Evolutionary conservation across 2,797 vertebrate species (phyloP), one percentile per base, ranked within the genome.

Genomic region (Bovichtus variegatus): DNA sequence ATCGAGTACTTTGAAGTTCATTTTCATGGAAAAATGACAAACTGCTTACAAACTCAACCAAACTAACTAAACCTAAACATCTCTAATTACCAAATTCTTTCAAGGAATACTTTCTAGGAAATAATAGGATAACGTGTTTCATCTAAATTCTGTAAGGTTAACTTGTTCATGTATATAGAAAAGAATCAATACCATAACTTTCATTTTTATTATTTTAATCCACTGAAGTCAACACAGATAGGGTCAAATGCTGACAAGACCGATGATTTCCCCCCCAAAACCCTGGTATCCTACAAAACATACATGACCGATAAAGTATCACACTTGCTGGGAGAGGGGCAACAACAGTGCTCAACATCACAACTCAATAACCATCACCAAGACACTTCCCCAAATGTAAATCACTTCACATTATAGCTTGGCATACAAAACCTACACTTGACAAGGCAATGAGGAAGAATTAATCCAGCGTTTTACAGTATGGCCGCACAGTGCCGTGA

Each of bases 181-280:
- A 40, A 77, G 57, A 83, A 57, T 16, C 59, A 23, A n/a, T 25
- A 31, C 38, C 15, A 36, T 6, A 7, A 21, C 25, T 80, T 87
- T 62, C 0, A 60, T 84, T 88, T 94, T 91, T 81, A 86, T 86
- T 83, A 84, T 83, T 94, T 93, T 92, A 93, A 93, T 93, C 92
- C 93, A 94, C 88, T 92, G 81, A 91, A 91, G 86, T 94, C 84
- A 91, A 94, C 93, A 95, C 91, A 89, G 83, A 94, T 80, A 82
- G 84, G 87, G 87, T 89, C 80, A 78, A 90, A 91, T 91, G 91
- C 89, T 91, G 89, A 92, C 90, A 83, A 77, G 81, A 86, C 77
- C 9, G 60, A 83, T 74, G 80, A 88, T 73, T 75, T 54, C 77
- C 78, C 75, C 81, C 38, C 50, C 12, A 51, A 84, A 90, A 88